phyloP scores from a whole-genome alignment of 2,113 vertebrate species.

The Lamprotornis superbus region DNA sequence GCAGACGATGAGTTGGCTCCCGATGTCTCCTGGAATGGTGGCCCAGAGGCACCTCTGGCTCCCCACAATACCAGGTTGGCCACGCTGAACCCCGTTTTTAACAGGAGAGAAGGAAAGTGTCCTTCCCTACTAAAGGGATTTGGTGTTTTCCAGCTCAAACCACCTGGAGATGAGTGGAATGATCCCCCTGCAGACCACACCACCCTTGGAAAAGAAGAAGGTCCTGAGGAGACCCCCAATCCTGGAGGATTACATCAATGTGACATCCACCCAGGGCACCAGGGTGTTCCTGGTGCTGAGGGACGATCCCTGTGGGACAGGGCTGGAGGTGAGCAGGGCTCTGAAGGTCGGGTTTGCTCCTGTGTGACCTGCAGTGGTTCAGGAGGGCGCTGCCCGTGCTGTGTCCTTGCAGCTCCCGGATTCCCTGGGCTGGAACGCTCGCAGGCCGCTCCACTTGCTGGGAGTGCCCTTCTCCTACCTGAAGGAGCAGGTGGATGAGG shows the following conservation, averaged over 20 bases:
- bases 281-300: slow-evolving; percentile 85
- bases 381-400: not conserved
- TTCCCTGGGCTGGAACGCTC: slow-evolving; percentile 62
- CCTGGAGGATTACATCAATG: slow-evolving; percentile 88
- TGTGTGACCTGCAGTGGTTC: not conserved
- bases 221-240: slow-evolving; percentile 84
- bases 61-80: slow-evolving; percentile 59
- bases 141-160: not conserved
- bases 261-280: slow-evolving; percentile 83
- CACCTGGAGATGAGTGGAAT: slow-evolving; percentile 44
- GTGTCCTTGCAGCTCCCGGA: slow-evolving; percentile 54
- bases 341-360: not conserved
- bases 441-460: slow-evolving; percentile 81
- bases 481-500: slow-evolving; percentile 82
- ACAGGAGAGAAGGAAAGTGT: not conserved
- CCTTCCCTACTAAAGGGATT: not conserved
- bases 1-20: not conserved
- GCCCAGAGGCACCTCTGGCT: slow-evolving; percentile 59
- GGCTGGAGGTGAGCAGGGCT: slow-evolving; percentile 50
- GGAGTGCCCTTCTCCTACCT: slow-evolving; percentile 83
- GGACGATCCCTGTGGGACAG: slow-evolving; percentile 58
- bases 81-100: not conserved
- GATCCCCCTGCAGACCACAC: slow-evolving; percentile 15
- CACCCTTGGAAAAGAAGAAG: not conserved
- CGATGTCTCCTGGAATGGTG: slow-evolving; percentile 19